A percentile compares a stretch with the other conserved stretches of the same genome.
These are phyloP conservation scores for Athripsodes cinereus DNA, from an alignment of 2,888 invertebrate genomes.

Conservation along the genomic window DNA sequence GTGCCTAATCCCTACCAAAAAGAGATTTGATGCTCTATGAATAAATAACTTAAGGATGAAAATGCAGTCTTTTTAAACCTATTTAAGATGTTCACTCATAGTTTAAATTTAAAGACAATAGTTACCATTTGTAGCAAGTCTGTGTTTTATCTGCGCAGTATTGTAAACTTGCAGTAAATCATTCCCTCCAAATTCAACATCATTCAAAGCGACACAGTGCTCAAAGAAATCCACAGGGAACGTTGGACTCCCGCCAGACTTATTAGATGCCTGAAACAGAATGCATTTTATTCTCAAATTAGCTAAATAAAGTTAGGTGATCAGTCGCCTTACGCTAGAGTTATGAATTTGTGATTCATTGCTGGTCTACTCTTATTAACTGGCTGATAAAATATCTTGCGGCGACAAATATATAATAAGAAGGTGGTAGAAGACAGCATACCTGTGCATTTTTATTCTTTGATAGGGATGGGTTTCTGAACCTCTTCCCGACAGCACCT, in stretches of 20 bases:
- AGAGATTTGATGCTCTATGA: no score
- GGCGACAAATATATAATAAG: no score
- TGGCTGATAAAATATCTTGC: no score
- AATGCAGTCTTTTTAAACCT: no score
- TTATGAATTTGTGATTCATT: no score
- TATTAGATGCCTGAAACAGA: constrained; percentile 41
- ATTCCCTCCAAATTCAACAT: constrained; percentile 92
- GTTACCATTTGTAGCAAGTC: constrained; percentile 65
- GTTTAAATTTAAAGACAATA: not conserved
- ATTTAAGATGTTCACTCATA: no score
- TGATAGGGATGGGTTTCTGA: not conserved
- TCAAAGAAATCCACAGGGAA: constrained; percentile 98
- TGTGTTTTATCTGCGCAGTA: constrained; percentile 84
- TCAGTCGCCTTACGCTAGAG: no score
- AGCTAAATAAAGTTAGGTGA: not conserved
- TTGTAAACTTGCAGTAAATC: constrained; percentile 94
- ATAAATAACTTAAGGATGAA: no score
- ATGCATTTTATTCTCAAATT: not conserved
- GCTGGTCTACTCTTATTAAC: no score
- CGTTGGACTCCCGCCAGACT: constrained; percentile 59
- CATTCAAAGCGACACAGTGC: constrained; percentile 84
- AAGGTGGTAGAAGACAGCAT: no score
- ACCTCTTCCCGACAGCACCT: not conserved
- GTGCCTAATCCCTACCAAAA: no score
- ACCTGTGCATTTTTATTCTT: not conserved